Base-by-base conservation (phyloP, 2,888 invertebrate species). In the Hofmannophila pseudospretella region DNA sequence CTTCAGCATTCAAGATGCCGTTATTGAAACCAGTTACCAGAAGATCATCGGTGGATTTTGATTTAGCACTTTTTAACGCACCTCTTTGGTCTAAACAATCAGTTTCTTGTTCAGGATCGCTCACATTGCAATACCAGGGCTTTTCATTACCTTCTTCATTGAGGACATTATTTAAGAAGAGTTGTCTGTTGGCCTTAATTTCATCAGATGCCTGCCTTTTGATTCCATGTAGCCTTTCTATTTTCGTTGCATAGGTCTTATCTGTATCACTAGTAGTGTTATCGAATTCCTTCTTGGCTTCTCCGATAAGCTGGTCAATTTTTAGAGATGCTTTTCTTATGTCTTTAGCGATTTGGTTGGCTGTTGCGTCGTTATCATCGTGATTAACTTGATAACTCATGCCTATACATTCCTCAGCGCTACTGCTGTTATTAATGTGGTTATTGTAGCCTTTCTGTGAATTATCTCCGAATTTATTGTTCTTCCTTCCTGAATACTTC, bases 141-240 rank as follows among this genome's bases (percentile, higher is more conserved):
- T 85, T 88, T 55, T 87, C 86, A 39, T 62, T 67, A 22, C 53
- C 60, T 39, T 86, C 82, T 50, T 85, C 81, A 39, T 58, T 76
- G 10, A 85, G 70, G 42, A 86, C 85, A 39, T 81, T 84, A 51
- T 67, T 85, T 23, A 85, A 56, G 57, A 86, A 86, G 34, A 77
- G 56, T 60, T 79, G 74, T 56, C 84, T 67, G 49, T 87, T 86
- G 7, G 78, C 79, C 54, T 84, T 81, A 36, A 87, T 82, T 66
- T 87, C 87, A 47, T 81, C 82, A 27, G 82, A 84, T 1, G 67
- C 75, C 47, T 81, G 81, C 42, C 84, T 75, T 60, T 88, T 89
- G 25, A 89, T 88, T 37, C 88, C 90, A 59, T 88, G 90, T 62
- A 88, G 70, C 47, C 81, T 84, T 54, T 89, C 90, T 60, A 89